phyloP scores from a whole-genome alignment of 1,140 invertebrate species.

The Octopus bimaculoides region DNA sequence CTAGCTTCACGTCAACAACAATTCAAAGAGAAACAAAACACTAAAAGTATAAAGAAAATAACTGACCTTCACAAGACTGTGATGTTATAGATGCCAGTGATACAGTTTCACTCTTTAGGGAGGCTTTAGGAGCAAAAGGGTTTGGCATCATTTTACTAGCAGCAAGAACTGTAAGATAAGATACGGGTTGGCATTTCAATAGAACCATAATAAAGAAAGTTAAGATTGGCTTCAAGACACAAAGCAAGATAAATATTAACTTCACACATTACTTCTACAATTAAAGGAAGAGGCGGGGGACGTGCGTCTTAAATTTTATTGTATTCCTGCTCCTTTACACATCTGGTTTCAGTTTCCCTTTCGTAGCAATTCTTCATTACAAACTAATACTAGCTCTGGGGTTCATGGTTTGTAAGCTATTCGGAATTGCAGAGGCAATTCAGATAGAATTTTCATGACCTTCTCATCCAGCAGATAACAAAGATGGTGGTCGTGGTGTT shows the following conservation, averaged over 20 bases:
- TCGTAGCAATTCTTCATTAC: no score
- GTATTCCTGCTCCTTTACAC: not conserved
- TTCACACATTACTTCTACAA: not conserved
- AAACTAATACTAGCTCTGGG: no score
- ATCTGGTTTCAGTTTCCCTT: not conserved
- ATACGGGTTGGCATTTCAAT: not conserved
- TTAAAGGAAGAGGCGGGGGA: not conserved
- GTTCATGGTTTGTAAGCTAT: no score
- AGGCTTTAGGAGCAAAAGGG: conserved; percentile 1
- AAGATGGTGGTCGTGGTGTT: no score
- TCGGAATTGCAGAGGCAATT: no score
- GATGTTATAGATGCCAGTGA: conserved; percentile 5
- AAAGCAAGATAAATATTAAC: not conserved
- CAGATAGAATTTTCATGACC: no score
- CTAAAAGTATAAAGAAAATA: not conserved
- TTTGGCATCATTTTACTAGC: conserved; percentile 6
- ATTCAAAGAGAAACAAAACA: not conserved
- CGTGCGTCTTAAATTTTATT: not conserved
- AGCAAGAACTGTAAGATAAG: not conserved
- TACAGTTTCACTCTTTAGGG: conserved; percentile 3
- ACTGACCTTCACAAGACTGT: conserved; percentile 3
- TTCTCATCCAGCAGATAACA: no score
- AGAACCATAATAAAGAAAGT: not conserved
- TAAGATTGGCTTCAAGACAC: not conserved
- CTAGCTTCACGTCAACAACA: not conserved